Conservation (phyloP, 2,888 invertebrate genomes). For the Homarus gammarus region DNA sequence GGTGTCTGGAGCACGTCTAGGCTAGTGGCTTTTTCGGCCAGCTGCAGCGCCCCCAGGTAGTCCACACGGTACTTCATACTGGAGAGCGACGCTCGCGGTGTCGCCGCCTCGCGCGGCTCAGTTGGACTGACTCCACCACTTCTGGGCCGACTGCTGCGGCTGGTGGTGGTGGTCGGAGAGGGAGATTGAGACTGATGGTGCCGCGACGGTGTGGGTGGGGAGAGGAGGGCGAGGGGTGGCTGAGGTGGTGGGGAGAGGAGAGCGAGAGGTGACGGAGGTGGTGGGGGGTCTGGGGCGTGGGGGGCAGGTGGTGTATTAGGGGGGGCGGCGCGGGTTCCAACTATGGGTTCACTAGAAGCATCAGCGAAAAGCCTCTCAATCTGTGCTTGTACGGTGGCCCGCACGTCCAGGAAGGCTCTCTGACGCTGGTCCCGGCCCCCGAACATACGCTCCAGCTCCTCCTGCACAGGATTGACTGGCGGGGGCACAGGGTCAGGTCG, state of each 20-base stretch:
- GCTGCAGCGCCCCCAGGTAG: slow-evolving; percentile 89
- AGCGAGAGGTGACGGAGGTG: not conserved
- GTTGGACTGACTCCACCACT: slow-evolving; percentile 17
- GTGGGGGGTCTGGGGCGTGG: not conserved
- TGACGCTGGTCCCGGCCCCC: slow-evolving; percentile 72
- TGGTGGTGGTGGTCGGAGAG: slow-evolving; percentile 38
- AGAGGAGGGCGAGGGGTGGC: slow-evolving; percentile 20
- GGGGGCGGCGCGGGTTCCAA: slow-evolving; percentile 76
- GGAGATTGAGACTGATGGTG: slow-evolving; percentile 23
- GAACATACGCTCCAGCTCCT: slow-evolving; percentile 74
- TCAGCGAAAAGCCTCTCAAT: slow-evolving; percentile 92
- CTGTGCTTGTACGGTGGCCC: slow-evolving; percentile 89
- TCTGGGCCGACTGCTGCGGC: slow-evolving; percentile 24
- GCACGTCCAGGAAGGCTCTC: slow-evolving; percentile 74
- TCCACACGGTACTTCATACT: slow-evolving; percentile 82
- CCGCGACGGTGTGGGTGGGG: slow-evolving; percentile 34
- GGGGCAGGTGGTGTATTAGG: slow-evolving; percentile 16
- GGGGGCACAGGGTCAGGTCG: not conserved
- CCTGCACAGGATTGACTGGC: slow-evolving; percentile 51
- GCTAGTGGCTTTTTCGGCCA: slow-evolving; percentile 87
- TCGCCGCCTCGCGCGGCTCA: slow-evolving; percentile 22
- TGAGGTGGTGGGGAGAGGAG: slow-evolving; percentile 39
- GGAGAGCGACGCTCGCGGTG: slow-evolving; percentile 24
- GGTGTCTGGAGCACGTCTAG: slow-evolving; percentile 90
- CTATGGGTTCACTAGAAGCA: slow-evolving; percentile 83